Percentiles rank a stretch among this genome's conserved stretches.
Conservation (phyloP, 2,113 vertebrate genomes). For the Etheostoma cragini region DNA sequence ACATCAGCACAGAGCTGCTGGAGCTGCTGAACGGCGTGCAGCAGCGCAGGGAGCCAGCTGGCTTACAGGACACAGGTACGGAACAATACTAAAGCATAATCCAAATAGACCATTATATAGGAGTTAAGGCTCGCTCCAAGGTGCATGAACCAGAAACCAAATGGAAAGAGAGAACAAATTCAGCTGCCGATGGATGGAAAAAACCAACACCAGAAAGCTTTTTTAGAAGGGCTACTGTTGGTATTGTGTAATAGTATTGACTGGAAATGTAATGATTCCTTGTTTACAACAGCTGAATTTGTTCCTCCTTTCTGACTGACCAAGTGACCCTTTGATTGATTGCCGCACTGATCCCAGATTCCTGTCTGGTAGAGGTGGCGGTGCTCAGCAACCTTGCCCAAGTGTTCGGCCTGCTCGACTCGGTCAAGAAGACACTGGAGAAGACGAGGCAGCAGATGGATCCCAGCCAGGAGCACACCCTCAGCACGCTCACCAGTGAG, state of each 20-base stretch:
- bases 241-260: not conserved
- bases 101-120: not conserved
- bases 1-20: conserved; percentile 95
- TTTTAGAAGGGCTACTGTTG: not conserved
- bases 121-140: not conserved
- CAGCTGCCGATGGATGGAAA: conserved; percentile 34
- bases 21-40: conserved; percentile 92
- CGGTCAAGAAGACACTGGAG: conserved; percentile 92
- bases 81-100: not conserved
- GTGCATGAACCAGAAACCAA: not conserved
- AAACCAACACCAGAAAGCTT: not conserved
- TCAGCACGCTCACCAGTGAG: conserved; percentile 90
- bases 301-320: conserved; percentile 58
- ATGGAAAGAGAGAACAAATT: conserved; percentile 56
- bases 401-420: conserved; percentile 94
- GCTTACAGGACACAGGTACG: conserved; percentile 92
- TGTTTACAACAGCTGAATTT: conserved; percentile 37
- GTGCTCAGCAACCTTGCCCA: conserved; percentile 95
- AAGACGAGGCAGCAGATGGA: conserved; percentile 90
- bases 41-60: conserved; percentile 85
- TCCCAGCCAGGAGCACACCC: conserved; percentile 91
- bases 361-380: conserved; percentile 90
- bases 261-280: not conserved
- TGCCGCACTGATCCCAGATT: conserved; percentile 75
- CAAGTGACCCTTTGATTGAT: conserved; percentile 60